Evolutionary conservation across 1,140 invertebrate species (phyloP).

Genomic region (Grapholita molesta): DNA sequence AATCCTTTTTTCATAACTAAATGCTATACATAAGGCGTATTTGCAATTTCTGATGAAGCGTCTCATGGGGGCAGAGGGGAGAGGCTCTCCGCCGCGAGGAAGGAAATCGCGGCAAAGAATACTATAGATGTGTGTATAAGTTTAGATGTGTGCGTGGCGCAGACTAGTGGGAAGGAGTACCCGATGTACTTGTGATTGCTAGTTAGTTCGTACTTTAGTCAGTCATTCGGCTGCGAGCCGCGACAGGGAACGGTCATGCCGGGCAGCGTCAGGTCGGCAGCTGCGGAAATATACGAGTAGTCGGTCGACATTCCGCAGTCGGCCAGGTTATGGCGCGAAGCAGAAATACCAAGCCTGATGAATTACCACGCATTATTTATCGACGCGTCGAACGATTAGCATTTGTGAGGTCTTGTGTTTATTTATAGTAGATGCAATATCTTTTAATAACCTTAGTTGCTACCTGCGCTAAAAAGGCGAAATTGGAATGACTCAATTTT

Average conservation of each 20-base stretch:
- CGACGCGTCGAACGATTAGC: conserved; percentile 40
- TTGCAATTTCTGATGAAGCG: conserved; percentile 29
- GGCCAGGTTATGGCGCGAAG: conserved; percentile 65
- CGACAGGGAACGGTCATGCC: conserved; percentile 27
- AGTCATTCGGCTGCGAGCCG: conserved; percentile 49
- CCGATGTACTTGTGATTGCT: neutral
- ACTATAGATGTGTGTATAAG: conserved; percentile 16
- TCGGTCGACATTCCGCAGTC: conserved; percentile 64
- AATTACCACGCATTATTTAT: conserved; percentile 64
- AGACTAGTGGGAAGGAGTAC: neutral
- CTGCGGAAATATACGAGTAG: conserved; percentile 55
- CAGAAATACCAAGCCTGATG: conserved; percentile 67
- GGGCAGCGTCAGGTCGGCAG: conserved; percentile 41
- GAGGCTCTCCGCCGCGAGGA: conserved; percentile 44
- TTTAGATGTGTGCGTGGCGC: conserved; percentile 33
- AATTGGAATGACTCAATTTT: neutral
- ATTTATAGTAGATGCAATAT: neutral
- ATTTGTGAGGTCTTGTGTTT: conserved; percentile 17
- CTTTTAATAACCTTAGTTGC: neutral
- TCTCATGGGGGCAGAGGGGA: conserved; percentile 49
- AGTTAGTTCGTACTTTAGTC: conserved; percentile 15
- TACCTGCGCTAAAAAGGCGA: neutral
- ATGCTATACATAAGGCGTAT: neutral
- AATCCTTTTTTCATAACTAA: neutral
- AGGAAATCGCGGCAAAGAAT: conserved; percentile 61